Evolutionary conservation across 2,797 vertebrate species (phyloP).

Genomic region (Mastacembelus armatus): DNA sequence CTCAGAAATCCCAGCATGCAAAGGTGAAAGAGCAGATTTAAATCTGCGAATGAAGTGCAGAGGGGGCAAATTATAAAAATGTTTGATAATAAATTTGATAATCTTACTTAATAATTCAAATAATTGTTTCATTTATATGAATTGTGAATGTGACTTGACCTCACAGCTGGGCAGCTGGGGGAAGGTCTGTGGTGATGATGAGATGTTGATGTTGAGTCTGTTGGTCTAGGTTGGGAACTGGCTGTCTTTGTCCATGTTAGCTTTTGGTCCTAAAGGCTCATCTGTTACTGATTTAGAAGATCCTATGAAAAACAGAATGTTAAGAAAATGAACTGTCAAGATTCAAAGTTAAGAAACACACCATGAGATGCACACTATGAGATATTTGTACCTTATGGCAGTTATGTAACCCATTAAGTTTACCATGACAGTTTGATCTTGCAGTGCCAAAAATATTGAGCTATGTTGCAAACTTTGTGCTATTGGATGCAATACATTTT

Average conservation of each 20-base stretch:
- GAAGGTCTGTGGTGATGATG: neutral
- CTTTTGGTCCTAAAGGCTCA: slow-evolving; percentile 1
- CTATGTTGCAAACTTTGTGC: too few relatives aligned
- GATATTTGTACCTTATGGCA: too few relatives aligned
- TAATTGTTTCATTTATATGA: neutral
- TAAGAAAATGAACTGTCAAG: neutral
- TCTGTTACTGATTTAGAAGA: slow-evolving; percentile 10
- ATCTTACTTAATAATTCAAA: neutral
- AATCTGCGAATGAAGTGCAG: neutral
- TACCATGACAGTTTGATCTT: too few relatives aligned
- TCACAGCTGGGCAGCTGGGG: neutral
- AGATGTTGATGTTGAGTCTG: slow-evolving; percentile 55
- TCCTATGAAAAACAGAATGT: neutral
- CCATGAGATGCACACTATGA: too few relatives aligned
- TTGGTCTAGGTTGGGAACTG: slow-evolving; percentile 10
- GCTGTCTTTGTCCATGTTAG: slow-evolving; percentile 25
- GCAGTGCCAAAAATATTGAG: too few relatives aligned
- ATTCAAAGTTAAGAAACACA: slow-evolving; percentile 5
- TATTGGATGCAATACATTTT: too few relatives aligned
- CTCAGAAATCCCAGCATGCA: slow-evolving; percentile 3
- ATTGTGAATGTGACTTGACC: neutral
- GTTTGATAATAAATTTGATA: neutral
- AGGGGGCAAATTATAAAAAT: too few relatives aligned
- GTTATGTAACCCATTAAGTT: too few relatives aligned
- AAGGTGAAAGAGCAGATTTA: neutral